A percentile compares a stretch with the other conserved stretches of the same genome.
These are phyloP conservation scores for Sebastes oblongus DNA, from an alignment of 2,797 vertebrate genomes.

Conservation along the genomic window DNA sequence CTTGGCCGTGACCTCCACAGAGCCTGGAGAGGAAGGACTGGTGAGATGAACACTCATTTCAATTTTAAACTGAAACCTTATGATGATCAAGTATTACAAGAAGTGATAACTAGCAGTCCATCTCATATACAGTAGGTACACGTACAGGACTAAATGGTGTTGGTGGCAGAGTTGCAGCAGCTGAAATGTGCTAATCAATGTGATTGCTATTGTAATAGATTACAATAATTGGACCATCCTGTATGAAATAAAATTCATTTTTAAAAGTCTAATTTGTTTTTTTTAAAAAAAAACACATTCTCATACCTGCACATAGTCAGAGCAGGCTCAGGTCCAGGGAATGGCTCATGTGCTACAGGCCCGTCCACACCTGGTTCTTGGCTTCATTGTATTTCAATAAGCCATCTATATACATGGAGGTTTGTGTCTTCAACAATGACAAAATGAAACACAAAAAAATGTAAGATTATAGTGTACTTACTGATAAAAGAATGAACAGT, in stretches of 20 bases:
- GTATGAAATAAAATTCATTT: background rate
- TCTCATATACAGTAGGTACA: background rate
- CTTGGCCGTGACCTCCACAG: constrained; percentile 90
- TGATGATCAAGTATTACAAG: background rate
- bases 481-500: too few species aligned
- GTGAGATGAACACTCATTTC: constrained; percentile 80
- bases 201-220: background rate
- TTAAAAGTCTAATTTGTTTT: background rate
- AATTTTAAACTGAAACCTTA: background rate
- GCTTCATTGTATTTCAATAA: too few species aligned
- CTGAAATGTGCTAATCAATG: background rate
- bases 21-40: constrained; percentile 93
- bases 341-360: too few species aligned
- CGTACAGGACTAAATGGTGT: background rate
- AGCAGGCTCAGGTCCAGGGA: too few species aligned
- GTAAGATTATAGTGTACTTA: too few species aligned
- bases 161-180: background rate
- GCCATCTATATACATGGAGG: too few species aligned
- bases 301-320: too few species aligned
- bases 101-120: background rate
- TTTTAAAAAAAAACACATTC: too few species aligned
- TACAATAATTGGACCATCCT: background rate
- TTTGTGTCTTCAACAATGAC: too few species aligned
- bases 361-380: too few species aligned
- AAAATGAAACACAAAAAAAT: too few species aligned